Percentiles rank a stretch among this genome's conserved stretches.
Conservation (phyloP, 2,113 vertebrate species). For the Poeciliopsis occidentalis region DNA sequence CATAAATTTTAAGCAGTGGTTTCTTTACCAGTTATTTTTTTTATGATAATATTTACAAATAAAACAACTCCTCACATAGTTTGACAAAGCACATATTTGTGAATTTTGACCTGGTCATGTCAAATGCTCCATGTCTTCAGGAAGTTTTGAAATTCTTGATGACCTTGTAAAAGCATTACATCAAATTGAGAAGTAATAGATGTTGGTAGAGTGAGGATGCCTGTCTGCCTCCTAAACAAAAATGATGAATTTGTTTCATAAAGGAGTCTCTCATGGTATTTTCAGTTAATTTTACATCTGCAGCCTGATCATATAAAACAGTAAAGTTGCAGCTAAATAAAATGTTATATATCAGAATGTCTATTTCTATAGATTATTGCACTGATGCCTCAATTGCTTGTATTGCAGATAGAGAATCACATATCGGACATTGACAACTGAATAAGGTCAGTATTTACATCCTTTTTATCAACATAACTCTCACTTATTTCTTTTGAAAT, state of each 20-base stretch:
- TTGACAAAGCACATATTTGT: background rate
- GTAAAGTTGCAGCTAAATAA: background rate
- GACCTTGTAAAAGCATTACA: too few relatives aligned
- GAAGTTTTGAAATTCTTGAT: too few relatives aligned
- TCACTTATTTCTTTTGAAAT: background rate
- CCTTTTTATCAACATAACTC: background rate
- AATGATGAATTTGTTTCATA: too few relatives aligned
- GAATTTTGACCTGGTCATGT: too few relatives aligned
- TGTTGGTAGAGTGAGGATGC: too few relatives aligned
- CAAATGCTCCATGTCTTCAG: too few relatives aligned
- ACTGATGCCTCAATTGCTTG: conserved; percentile 9
- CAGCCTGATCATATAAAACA: too few relatives aligned
- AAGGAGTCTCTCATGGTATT: too few relatives aligned
- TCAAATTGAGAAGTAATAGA: too few relatives aligned
- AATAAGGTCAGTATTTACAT: conserved; percentile 64
- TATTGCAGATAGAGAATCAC: conserved; percentile 76
- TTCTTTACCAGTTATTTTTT: background rate
- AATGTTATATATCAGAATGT: background rate
- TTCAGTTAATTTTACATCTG: too few relatives aligned
- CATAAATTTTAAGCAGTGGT: background rate
- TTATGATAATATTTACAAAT: background rate
- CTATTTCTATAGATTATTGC: background rate
- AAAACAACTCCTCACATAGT: background rate
- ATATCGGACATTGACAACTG: conserved; percentile 81
- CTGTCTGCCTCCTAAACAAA: too few relatives aligned